A percentile compares a stretch with the other conserved stretches of the same genome.
phyloP scores from a whole-genome alignment of 2,797 vertebrate species.

The Pangasius mekongensis region DNA sequence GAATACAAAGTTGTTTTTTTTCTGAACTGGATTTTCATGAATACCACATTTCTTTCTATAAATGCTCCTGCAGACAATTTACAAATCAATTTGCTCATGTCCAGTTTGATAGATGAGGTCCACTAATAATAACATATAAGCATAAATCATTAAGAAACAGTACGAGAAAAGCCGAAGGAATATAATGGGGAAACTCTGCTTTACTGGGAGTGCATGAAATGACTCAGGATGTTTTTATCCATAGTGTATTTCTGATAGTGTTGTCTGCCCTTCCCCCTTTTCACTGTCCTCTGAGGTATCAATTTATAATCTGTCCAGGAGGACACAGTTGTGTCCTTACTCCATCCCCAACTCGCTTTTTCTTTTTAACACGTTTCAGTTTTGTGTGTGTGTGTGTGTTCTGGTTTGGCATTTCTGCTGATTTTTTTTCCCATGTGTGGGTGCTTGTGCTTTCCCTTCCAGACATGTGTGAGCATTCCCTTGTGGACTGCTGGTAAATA shows the following conservation, averaged over 20 bases:
- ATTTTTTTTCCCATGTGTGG: neutral
- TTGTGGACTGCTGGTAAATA: conserved; percentile 54
- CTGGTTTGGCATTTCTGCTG: conserved; percentile 3
- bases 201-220: conserved; percentile 28
- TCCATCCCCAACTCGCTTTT: conserved; percentile 43
- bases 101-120: neutral
- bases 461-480: conserved; percentile 51
- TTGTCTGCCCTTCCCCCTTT: conserved; percentile 33
- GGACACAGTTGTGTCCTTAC: conserved; percentile 55
- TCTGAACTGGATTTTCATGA: neutral
- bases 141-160: neutral
- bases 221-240: conserved; percentile 11
- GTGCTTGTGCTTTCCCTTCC: conserved; percentile 19
- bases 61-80: neutral
- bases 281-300: conserved; percentile 60
- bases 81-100: neutral
- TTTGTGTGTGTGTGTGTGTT: neutral
- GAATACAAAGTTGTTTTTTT: neutral
- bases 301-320: conserved; percentile 70
- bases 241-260: conserved; percentile 52
- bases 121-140: neutral
- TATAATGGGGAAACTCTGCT: conserved; percentile 64
- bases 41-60: neutral
- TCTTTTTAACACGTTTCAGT: conserved; percentile 54
- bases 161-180: neutral